phyloP scores from a whole-genome alignment of 2,113 vertebrate species.

The Hyperopisus bebe region DNA sequence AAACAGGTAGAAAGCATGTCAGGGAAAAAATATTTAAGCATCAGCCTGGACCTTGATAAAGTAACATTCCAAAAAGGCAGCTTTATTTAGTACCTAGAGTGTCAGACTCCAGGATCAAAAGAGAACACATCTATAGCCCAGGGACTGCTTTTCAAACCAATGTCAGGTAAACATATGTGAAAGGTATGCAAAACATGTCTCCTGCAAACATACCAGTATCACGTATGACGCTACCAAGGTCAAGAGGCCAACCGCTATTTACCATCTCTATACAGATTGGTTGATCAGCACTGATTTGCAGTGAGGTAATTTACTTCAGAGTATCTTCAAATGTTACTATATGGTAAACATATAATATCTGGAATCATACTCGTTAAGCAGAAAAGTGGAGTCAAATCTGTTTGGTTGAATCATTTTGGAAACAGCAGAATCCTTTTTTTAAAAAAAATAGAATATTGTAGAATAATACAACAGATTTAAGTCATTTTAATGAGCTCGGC shows the following conservation, averaged over 20 bases:
- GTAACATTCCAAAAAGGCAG: slow-evolving; percentile 47
- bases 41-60: slow-evolving; percentile 38
- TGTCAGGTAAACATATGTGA: slow-evolving; percentile 23
- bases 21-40: slow-evolving; percentile 35
- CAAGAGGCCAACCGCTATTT: neutral
- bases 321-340: neutral
- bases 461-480: neutral
- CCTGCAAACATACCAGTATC: neutral
- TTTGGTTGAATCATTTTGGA: neutral
- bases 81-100: slow-evolving; percentile 44
- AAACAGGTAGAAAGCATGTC: neutral
- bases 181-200: neutral
- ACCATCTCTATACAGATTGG: neutral
- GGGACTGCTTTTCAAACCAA: slow-evolving; percentile 13
- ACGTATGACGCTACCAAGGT: neutral
- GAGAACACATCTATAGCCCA: slow-evolving; percentile 27
- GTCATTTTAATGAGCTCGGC: neutral
- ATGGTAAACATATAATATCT: neutral
- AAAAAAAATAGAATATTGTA: neutral
- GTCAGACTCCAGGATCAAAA: slow-evolving; percentile 38
- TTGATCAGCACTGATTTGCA: neutral
- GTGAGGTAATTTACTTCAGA: neutral
- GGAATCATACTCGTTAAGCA: neutral
- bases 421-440: neutral
- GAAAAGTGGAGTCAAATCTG: neutral